Base-by-base conservation (phyloP, 2,888 invertebrate species). In the Pediacus dermestoides region DNA sequence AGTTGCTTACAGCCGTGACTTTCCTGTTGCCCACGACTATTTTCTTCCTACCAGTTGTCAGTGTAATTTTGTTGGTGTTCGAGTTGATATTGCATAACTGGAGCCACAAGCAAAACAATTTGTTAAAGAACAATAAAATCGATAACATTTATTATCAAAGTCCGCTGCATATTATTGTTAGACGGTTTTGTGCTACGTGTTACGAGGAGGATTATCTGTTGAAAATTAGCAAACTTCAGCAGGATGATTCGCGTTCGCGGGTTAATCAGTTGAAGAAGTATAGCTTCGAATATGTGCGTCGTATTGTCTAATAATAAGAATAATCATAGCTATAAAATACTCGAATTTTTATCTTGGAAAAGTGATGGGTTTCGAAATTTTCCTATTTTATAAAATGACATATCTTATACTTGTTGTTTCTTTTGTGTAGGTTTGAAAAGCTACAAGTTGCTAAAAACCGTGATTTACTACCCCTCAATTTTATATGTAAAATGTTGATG, bases 101-200 rank as follows among this genome's bases (percentile, higher is more conserved):
- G 70, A 79, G 82, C 4, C 85, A 85, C 57, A 76, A 76, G 47
- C 81, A 80, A 55, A 85, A 84, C 57, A 78, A 76, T 50, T 63
- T 66, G 28, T 66, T 81, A 18, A 73, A 72, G 53, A 72, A 80
- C 49, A n/a, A n/a, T n/a, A n/a, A n/a, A n/a, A n/a, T n/a, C n/a
- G 66, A 74, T 7, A 70, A 72, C 33, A 63, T 80, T 21, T 82
- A 79, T 53, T 85, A 81, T 55, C 77, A 78, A 27, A 85, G 84
- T 51, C 85, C 85, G 0, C 74, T 85, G 46, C 82, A 85, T 61
- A 68, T 78, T 2, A 70, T 83, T 4, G 76, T 80, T 0, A 79
- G 82, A 11, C 79, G 78, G 45, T 84, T 82, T 60, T 86, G 85
- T 62, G 80, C 77, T 2, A 67, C 75, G 13, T 85, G 85, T 50